Percentiles rank a stretch among this genome's conserved stretches.
Conservation (phyloP, 2,797 vertebrate species). For the Falco rusticolus region DNA sequence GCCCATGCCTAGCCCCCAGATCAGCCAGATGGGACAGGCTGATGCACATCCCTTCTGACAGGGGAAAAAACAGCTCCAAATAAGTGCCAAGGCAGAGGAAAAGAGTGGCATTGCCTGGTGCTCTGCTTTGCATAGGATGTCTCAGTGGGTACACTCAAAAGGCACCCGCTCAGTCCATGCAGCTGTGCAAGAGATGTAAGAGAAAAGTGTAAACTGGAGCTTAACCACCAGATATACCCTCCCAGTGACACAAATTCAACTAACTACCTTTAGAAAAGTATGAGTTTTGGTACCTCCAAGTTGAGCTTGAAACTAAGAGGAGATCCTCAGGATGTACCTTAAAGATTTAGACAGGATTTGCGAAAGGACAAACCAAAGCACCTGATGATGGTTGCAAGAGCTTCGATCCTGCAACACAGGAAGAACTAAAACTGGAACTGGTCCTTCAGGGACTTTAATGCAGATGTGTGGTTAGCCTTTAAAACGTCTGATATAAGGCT, state of each 20-base stretch:
- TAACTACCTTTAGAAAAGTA: background rate
- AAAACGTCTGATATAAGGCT: background rate
- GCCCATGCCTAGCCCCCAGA: rapidly evolving
- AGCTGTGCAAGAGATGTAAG: background rate
- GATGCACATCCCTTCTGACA: background rate
- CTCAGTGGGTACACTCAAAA: background rate
- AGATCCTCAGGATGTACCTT: background rate
- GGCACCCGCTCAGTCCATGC: background rate
- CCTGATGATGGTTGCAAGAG: background rate
- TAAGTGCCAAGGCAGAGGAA: background rate
- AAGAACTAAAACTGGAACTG: background rate
- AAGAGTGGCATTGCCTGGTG: background rate
- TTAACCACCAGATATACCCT: background rate
- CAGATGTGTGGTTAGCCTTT: background rate
- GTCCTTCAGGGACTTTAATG: background rate
- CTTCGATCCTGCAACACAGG: background rate
- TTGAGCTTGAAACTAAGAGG: background rate
- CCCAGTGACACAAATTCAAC: background rate
- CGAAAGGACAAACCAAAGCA: background rate
- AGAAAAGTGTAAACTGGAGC: background rate
- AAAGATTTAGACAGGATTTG: background rate
- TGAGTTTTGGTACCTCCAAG: background rate
- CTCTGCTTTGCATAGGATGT: background rate
- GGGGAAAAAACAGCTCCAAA: background rate
- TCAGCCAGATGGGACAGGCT: background rate